These are phyloP conservation scores for Mesembrinibis cayennensis DNA, from an alignment of 2,113 vertebrate species.

Conservation along the genomic window DNA sequence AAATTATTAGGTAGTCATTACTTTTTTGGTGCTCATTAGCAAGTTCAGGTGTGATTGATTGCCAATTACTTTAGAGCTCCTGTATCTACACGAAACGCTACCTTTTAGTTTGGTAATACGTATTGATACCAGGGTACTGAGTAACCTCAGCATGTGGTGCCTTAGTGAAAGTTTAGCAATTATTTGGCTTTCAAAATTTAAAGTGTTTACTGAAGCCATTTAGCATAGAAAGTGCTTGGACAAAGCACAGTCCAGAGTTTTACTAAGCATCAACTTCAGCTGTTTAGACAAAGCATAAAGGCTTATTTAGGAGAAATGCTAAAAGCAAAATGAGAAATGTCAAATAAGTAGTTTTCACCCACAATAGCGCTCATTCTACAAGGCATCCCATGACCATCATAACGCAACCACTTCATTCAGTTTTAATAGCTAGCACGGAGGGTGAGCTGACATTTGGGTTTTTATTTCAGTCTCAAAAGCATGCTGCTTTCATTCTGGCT, in stretches of 20 bases:
- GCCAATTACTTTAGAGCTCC: background rate
- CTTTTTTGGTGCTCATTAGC: slow-evolving; percentile 32
- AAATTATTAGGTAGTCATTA: slow-evolving; percentile 44
- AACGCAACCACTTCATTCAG: slow-evolving; percentile 43
- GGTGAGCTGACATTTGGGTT: slow-evolving; percentile 32
- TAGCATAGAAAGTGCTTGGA: background rate
- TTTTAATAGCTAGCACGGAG: background rate
- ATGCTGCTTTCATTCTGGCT: slow-evolving; percentile 13
- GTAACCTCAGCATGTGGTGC: background rate
- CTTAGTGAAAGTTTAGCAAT: slow-evolving; percentile 17
- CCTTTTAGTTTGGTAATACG: background rate
- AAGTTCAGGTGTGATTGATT: slow-evolving; percentile 35
- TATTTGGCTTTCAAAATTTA: background rate
- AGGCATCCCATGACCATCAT: background rate
- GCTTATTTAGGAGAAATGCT: slow-evolving; percentile 25
- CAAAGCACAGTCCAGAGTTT: background rate
- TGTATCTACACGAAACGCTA: background rate
- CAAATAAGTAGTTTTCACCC: slow-evolving; percentile 40
- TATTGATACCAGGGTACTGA: background rate
- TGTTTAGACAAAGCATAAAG: slow-evolving; percentile 33
- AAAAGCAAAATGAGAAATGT: slow-evolving; percentile 22
- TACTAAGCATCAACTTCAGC: background rate
- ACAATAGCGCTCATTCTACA: background rate
- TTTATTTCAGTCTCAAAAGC: slow-evolving; percentile 18
- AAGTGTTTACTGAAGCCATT: slow-evolving; percentile 22